Evolutionary conservation across 2,113 vertebrate genomes (phyloP).

Genomic region (Notechis scutatus): DNA sequence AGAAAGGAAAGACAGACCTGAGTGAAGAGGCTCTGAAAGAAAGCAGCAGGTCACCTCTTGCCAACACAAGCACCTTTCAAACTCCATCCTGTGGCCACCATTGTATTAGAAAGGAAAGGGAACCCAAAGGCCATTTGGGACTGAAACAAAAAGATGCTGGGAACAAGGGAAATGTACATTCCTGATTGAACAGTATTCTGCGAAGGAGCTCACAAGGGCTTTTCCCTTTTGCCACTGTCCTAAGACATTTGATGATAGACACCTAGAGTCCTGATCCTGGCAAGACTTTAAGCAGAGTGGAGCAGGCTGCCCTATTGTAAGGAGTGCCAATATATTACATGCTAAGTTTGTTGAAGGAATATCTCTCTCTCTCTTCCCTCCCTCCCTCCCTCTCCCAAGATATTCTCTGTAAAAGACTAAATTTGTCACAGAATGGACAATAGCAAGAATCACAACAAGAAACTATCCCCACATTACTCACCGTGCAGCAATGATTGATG

Average conservation of each 20-base stretch:
- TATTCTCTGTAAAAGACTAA: not conserved
- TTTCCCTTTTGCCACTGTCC: not conserved
- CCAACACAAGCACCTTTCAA: not conserved
- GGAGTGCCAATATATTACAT: not conserved
- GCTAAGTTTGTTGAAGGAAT: no score
- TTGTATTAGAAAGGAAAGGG: not conserved
- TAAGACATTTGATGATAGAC: no score
- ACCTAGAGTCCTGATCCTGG: not conserved
- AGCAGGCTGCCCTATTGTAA: not conserved
- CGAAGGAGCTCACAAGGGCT: not conserved
- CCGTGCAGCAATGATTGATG: conserved; percentile 95
- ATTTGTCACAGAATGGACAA: not conserved
- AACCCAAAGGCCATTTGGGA: not conserved
- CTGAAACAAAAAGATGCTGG: not conserved
- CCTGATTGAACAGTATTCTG: not conserved
- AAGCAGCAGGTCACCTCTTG: not conserved
- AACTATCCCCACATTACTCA: conserved; percentile 52
- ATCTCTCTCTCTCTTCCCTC: no score
- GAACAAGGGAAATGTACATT: not conserved
- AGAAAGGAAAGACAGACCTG: not conserved
- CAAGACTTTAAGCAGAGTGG: not conserved
- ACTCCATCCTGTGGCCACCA: not conserved
- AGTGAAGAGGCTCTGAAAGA: not conserved
- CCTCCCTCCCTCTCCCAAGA: not conserved
- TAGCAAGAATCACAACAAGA: no score